Conservation (phyloP, 2,113 vertebrate genomes). For the Chaenogobius annularis region DNA sequence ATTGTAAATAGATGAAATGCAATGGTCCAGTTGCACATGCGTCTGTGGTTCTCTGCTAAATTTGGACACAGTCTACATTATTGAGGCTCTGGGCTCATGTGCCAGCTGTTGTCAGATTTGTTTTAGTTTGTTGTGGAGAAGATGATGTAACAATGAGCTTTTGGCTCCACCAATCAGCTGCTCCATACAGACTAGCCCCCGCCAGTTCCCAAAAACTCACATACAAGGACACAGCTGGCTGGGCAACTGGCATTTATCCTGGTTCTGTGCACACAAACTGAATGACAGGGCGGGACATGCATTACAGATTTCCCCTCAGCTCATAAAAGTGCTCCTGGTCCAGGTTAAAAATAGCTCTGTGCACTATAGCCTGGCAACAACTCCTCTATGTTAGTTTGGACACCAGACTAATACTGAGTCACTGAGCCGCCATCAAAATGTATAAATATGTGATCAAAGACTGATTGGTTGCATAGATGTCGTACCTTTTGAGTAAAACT, state of each 20-base stretch:
- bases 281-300: slow-evolving; percentile 49
- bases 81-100: slow-evolving; percentile 17
- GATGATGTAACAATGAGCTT: slow-evolving; percentile 65
- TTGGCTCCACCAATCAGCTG: slow-evolving; percentile 51
- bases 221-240: slow-evolving; percentile 44
- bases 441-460: no score
- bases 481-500: no score
- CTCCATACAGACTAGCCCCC: slow-evolving; percentile 4
- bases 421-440: no score
- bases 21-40: neutral
- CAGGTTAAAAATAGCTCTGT: slow-evolving; percentile 30
- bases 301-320: slow-evolving; percentile 64
- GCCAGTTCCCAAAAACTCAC: slow-evolving; percentile 15
- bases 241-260: neutral
- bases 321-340: slow-evolving; percentile 43
- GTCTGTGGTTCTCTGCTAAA: neutral
- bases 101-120: slow-evolving; percentile 17
- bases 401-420: no score
- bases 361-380: neutral
- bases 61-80: slow-evolving; percentile 39
- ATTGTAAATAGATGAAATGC: neutral
- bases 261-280: slow-evolving; percentile 16
- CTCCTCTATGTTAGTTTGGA: neutral
- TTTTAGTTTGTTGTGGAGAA: slow-evolving; percentile 47
- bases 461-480: no score